These are phyloP conservation scores for Marcusenius ussheri DNA, from an alignment of 2,113 vertebrate species.

Conservation along the genomic window DNA sequence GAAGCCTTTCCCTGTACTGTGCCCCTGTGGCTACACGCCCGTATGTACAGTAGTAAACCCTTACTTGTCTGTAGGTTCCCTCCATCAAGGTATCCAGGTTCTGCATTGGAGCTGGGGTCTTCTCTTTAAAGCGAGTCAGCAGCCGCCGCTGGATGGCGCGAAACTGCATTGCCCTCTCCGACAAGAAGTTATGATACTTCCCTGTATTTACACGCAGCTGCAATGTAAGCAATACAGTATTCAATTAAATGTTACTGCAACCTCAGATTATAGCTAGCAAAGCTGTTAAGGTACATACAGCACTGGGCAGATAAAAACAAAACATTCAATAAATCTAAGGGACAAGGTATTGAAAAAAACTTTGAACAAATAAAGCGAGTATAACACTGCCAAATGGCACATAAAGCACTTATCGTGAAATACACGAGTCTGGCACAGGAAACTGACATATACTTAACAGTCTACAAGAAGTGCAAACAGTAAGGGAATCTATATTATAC, in stretches of 20 bases:
- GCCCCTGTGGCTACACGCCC: neutral
- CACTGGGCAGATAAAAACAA: neutral
- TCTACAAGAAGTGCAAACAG: neutral
- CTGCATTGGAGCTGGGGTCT: slow-evolving; percentile 87
- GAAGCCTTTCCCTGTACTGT: neutral
- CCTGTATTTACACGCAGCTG: slow-evolving; percentile 80
- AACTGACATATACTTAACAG: neutral
- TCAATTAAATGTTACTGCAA: neutral
- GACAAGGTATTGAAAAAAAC: neutral
- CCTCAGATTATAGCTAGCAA: neutral
- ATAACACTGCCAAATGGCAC: neutral
- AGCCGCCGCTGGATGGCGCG: slow-evolving; percentile 88
- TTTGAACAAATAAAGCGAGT: neutral
- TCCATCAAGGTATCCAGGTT: slow-evolving; percentile 92
- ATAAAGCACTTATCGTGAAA: neutral
- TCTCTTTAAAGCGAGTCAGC: slow-evolving; percentile 90
- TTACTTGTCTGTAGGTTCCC: slow-evolving; percentile 87
- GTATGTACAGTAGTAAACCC: slow-evolving; percentile 30
- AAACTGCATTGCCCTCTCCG: slow-evolving; percentile 87
- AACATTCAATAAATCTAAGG: neutral
- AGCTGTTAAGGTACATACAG: neutral
- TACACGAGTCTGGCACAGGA: neutral
- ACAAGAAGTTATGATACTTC: slow-evolving; percentile 81
- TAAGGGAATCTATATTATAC: neutral
- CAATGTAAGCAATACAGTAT: slow-evolving; percentile 30